phyloP scores from a whole-genome alignment of 2,113 vertebrate genomes.

The Spermophilus dauricus region DNA sequence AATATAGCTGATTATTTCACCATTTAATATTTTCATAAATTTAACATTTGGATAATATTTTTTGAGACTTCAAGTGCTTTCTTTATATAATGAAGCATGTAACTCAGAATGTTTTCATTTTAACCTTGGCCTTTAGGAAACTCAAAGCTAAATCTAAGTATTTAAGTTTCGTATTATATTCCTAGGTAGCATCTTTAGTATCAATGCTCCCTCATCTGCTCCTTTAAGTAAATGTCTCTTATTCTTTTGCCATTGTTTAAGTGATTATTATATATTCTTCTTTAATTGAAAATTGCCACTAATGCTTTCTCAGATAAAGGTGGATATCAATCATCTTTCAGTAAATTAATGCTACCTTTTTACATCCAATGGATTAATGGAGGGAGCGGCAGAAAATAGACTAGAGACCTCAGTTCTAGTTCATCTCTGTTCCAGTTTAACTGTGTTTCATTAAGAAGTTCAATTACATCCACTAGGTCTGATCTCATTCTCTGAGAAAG shows the following conservation, averaged over 20 bases:
- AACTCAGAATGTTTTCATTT: not conserved
- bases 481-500: not conserved
- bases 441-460: not conserved
- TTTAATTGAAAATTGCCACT: not conserved
- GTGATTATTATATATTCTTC: not conserved
- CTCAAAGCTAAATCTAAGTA: not conserved
- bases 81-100: not conserved
- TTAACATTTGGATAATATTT: constrained; percentile 21
- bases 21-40: not conserved
- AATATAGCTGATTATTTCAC: not conserved
- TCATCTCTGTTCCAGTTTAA: not conserved
- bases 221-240: not conserved
- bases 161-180: not conserved
- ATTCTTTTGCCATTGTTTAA: not conserved
- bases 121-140: not conserved
- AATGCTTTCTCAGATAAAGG: not conserved
- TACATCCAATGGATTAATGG: not conserved
- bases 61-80: not conserved
- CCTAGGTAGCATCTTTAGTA: not conserved
- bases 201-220: not conserved
- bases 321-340: not conserved
- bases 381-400: not conserved
- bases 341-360: not conserved
- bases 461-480: not conserved
- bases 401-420: not conserved